These are phyloP conservation scores for Cavia porcellus DNA, from an alignment of 2,113 vertebrate genomes.

Conservation along the genomic window DNA sequence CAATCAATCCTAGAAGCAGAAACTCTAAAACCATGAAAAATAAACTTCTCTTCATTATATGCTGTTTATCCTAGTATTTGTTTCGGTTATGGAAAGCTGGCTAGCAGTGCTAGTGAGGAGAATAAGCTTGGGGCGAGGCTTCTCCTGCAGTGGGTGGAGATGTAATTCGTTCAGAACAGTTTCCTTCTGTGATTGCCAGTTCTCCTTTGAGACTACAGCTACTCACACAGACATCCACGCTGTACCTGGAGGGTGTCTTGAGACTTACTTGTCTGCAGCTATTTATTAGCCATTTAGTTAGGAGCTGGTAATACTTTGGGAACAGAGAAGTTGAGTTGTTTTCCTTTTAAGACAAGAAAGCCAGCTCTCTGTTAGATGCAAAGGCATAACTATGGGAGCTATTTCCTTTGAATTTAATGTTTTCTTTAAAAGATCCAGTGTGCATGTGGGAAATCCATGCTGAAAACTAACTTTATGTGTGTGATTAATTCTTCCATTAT, in stretches of 20 bases:
- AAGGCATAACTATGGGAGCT: background rate
- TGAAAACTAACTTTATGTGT: background rate
- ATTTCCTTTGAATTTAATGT: background rate
- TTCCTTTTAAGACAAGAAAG: conserved; percentile 16
- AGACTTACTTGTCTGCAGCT: conserved; percentile 62
- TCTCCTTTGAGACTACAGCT: conserved; percentile 62
- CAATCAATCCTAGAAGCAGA: background rate
- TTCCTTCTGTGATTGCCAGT: conserved; percentile 49
- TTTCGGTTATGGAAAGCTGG: background rate
- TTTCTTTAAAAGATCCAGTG: conserved; percentile 50
- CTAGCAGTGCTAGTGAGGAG: background rate
- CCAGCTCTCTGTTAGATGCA: conserved; percentile 39
- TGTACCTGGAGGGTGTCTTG: conserved; percentile 19
- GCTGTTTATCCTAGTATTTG: background rate
- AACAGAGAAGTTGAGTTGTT: conserved; percentile 30
- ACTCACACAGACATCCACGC: conserved; percentile 53
- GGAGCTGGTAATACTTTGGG: conserved; percentile 51
- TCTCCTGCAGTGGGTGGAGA: background rate
- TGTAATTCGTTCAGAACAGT: conserved; percentile 43
- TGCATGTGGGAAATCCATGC: background rate
- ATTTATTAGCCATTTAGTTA: conserved; percentile 60
- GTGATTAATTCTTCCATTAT: background rate
- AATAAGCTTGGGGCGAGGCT: background rate
- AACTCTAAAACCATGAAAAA: background rate
- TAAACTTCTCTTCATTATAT: background rate